Evolutionary conservation across 2,797 vertebrate genomes (phyloP), one percentile per base, ranked within the genome.

Genomic region (Ceyx erithaca): DNA sequence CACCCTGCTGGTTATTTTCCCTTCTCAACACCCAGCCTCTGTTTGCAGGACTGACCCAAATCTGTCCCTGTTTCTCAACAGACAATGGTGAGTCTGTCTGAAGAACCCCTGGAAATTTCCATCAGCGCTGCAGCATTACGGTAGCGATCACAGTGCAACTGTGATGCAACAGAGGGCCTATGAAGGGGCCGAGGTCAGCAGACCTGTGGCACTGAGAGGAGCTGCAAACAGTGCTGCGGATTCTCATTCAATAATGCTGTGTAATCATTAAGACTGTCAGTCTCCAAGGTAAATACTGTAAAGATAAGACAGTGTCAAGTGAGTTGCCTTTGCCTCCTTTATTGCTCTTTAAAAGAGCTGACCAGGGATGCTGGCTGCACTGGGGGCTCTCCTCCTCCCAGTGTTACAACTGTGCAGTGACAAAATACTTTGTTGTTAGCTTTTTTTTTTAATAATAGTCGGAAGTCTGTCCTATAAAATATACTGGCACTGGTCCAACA

Each of bases 71-170:
- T 5, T 71, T 69, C 18, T 61, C 37, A 15, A 18, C 52, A 69
- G 77, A 4, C 52, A 30, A 3, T 0, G 1, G n/a, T 10, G 28
- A 16, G 22, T 4, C 70, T 5, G 12, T 10, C 0, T 6, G 2
- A 2, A 20, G 84, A 46, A 49, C 57, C 64, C 62, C 62, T 96
- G 95, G 95, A 96, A 97, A 96, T 93, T 97, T 96, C 96, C 95
- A 96, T 62, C 66, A 2, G 18, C 21, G 1, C 87, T 8, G 49
- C 1, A 73, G 69, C 35, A 0, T n/a, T 46, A 5, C 17, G 19
- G 71, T 54, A 90, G 90, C 17, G 0, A 1, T 20, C 10, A 51
- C 33, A 67, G 86, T 40, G 33, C 62, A 63, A 9, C 85, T 79
- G 8, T 94, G 87, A 63, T 37, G 61, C 93, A 95, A 96, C 1